phyloP scores from a whole-genome alignment of 2,113 vertebrate genomes.

The Tretioscincus oriximinensis region DNA sequence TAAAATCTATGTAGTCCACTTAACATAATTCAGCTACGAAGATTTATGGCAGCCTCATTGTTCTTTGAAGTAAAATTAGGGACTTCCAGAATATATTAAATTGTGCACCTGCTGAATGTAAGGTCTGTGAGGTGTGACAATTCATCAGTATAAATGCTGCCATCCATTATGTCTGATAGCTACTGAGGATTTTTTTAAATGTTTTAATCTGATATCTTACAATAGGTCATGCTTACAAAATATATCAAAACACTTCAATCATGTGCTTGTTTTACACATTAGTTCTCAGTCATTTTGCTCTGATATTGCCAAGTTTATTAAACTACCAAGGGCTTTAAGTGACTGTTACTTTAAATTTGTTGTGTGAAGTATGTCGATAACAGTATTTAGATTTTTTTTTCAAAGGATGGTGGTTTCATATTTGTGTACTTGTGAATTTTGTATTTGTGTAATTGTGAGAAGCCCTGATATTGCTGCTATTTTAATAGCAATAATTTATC shows the following conservation, averaged over 20 bases:
- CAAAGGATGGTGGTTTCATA: too few species aligned
- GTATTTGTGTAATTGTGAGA: too few species aligned
- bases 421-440: too few species aligned
- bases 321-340: background rate
- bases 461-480: too few species aligned
- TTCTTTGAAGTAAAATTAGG: slow-evolving; percentile 43
- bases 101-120: background rate
- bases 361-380: background rate
- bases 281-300: background rate
- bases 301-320: background rate
- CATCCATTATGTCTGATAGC: slow-evolving; percentile 21
- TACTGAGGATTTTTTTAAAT: slow-evolving; percentile 25
- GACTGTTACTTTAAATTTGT: too few species aligned
- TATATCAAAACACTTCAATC: rapidly evolving
- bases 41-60: slow-evolving; percentile 33
- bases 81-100: slow-evolving; percentile 16
- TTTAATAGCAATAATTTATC: too few species aligned
- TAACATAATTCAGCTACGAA: slow-evolving; percentile 41
- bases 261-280: background rate
- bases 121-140: background rate
- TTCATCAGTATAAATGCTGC: slow-evolving; percentile 54
- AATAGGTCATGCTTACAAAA: background rate
- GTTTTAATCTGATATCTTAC: slow-evolving; percentile 2
- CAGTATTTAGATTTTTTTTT: background rate
- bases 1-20: slow-evolving; percentile 39